Base-by-base conservation (phyloP, 1,140 invertebrate genomes). In the Drosophila dunni region DNA sequence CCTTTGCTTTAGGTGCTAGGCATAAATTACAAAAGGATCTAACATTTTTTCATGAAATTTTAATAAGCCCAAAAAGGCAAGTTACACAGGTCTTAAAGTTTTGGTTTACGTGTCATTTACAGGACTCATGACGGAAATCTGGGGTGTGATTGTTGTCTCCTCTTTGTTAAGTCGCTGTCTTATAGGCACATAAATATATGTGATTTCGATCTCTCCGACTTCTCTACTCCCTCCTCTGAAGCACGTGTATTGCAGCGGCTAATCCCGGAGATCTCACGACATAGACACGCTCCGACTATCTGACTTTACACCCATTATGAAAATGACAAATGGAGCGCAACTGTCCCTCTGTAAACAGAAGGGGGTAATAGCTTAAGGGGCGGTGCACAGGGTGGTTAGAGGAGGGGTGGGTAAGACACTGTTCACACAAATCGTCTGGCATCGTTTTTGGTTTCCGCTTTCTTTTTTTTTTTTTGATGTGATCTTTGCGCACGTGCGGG, bases 101-200 rank as follows among this genome's bases (percentile, higher is more conserved):
- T 84, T 88, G 85, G 84, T 80, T 88, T 89, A 78, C 84, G 85
- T 81, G 54, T 65, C 83, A 89, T 89, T 88, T 75, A 58, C 61
- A 50, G 51, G 36, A 57, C 38, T 63, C 10, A 24, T 40, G 17
- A 63, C 53, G 44, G 53, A 13, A 2, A 10, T 7, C 17, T 7
- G 10, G 53, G 24, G 29, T 45, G 38, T 34, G 24, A 57, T 44
- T 17, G 24, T 58, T 75, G 45, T 44, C 42, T 15, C 34, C 44
- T 46, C 46, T 46, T 8, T 60, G 58, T 53, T 82, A 79, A 82
- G 65, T 38, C 76, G 13, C 17, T 10, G 77, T 72, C 76, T 88
- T 89, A 80, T 72, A 73, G 57, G 62, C 57, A 88, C 77, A 89
- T 84, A 84, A 88, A 88, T 83, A 79, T 88, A 53, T 72, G 40